Evolutionary conservation across 2,888 invertebrate species (phyloP), one percentile per base, ranked within the genome.

Genomic region (Sycophila texana): DNA sequence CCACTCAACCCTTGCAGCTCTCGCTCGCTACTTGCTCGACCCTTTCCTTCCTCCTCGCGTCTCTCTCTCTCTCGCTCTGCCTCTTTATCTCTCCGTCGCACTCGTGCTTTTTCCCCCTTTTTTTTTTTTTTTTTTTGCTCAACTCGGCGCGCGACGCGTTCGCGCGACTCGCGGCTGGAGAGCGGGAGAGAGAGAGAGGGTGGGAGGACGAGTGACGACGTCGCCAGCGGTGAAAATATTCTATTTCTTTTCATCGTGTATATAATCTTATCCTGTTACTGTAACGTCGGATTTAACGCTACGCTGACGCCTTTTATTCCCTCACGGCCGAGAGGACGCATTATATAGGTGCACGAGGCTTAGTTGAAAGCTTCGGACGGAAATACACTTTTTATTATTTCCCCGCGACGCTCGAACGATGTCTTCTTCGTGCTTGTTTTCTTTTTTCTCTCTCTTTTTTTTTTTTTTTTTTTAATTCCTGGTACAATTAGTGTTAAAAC

Each of bases 11-110:
- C 72, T 73, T 63, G 72, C 72, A 26, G 14, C 70, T 71, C 61
- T 49, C 63, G 16, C 63, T 63, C 39, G n/a, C 63, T 63, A 39
- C 63, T 63, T n/a, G 63, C 30, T 63, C 63, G 63, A 47, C 63
- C 63, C 63, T 47, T 67, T 53, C 13, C 67, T 22, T 26, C 51
- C 53, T 13, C 49, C 53, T 53, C 51, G 13, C 39, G n/a, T 66
- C 39, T 47, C 66, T 51, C 14, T 85, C 55, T 95, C 92, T 86
- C 51, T 18, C 20, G 10, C 49, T 4, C 51, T 13, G 14, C 14
- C 30, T 13, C 66, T 20, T 20, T 20, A 47, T 13, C 51, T 13
- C 51, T 20, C 60, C 20, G 22, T 60, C 70, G 58, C 16, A 47
- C 18, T 70, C 58, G 26, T 51, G 49, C 49, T 49, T 47, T 26